Conservation (phyloP, 2,797 vertebrate genomes). For the Brotogeris chrysoptera region DNA sequence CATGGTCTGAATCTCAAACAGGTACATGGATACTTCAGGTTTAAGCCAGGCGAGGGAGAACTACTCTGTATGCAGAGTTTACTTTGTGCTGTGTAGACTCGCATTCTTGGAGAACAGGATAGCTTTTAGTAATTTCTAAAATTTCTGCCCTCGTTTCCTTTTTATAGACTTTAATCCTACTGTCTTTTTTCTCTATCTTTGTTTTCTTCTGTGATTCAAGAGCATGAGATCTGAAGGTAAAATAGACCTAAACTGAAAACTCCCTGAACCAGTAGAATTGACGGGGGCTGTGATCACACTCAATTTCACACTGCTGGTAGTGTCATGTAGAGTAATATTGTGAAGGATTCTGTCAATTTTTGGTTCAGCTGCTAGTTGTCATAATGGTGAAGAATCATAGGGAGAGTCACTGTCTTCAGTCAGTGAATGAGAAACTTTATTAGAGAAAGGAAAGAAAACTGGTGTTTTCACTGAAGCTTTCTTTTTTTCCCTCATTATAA, state of each 20-base stretch:
- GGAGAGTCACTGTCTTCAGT: not conserved
- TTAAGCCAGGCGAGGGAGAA: not conserved
- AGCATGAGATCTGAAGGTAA: not conserved
- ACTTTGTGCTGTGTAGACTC: not conserved
- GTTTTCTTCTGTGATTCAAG: not conserved
- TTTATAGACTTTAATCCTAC: not conserved
- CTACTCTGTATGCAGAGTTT: not conserved
- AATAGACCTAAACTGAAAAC: conserved; percentile 15
- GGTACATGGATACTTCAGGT: not conserved
- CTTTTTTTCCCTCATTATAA: not conserved
- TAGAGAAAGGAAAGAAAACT: not conserved
- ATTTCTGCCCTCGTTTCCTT: not conserved
- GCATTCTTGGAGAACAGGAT: not conserved
- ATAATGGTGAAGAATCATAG: not conserved
- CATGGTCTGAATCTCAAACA: not conserved
- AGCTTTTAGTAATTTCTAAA: not conserved
- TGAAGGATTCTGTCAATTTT: conserved; percentile 37
- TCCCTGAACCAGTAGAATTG: conserved; percentile 36
- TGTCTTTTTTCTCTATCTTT: not conserved
- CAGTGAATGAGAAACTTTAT: conserved; percentile 9
- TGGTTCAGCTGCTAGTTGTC: conserved; percentile 25
- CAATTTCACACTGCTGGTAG: conserved; percentile 44
- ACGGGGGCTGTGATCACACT: conserved; percentile 25
- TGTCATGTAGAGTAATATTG: conserved; percentile 16
- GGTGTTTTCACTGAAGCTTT: not conserved